These are phyloP conservation scores for Athene cunicularia DNA, from an alignment of 2,113 vertebrate genomes.

Conservation along the genomic window DNA sequence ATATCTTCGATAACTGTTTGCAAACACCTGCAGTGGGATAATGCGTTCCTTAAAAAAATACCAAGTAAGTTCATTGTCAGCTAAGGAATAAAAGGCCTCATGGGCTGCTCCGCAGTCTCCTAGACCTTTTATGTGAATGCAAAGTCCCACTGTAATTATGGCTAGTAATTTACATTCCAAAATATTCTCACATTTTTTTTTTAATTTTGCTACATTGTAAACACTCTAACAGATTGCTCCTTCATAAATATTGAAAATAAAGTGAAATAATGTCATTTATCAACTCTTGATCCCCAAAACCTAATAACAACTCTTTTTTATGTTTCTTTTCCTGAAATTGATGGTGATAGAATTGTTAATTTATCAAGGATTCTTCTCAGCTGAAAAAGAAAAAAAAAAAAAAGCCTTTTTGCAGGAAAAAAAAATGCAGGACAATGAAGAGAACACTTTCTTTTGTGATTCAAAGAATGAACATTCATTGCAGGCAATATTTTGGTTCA, in stretches of 20 bases:
- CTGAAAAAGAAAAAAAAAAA: neutral
- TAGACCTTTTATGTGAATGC: neutral
- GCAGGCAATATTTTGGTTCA: neutral
- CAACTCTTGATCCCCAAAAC: neutral
- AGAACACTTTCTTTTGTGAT: neutral
- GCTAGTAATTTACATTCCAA: neutral
- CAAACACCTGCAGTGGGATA: neutral
- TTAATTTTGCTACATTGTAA: neutral
- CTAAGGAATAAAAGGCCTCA: neutral
- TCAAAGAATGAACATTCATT: neutral
- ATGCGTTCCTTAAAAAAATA: neutral
- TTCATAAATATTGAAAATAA: conserved; percentile 39
- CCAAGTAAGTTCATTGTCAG: neutral
- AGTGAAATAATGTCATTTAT: neutral
- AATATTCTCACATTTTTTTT: neutral
- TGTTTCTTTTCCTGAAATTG: neutral
- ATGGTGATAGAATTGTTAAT: neutral
- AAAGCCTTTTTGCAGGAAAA: neutral
- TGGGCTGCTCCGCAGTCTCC: neutral
- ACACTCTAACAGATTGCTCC: neutral
- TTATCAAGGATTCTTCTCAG: neutral
- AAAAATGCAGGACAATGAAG: neutral
- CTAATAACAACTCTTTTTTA: neutral
- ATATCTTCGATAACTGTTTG: neutral
- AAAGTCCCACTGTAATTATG: neutral